Percentiles rank a stretch among this genome's conserved stretches.
These are phyloP conservation scores for Mastacembelus armatus DNA, from an alignment of 2,797 vertebrate genomes.

Conservation along the genomic window DNA sequence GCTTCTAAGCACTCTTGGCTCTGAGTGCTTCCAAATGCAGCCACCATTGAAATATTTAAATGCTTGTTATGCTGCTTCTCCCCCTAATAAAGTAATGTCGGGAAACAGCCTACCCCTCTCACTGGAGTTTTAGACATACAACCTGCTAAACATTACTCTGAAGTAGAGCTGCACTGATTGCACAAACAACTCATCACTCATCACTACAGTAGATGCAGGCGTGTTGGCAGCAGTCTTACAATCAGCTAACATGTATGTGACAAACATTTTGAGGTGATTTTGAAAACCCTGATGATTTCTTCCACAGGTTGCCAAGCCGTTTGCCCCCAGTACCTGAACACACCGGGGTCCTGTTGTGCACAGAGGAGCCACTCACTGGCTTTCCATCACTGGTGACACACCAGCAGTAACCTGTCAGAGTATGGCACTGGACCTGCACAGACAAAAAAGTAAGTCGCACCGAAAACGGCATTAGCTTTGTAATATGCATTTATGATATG, in stretches of 20 bases:
- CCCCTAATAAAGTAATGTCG: not conserved
- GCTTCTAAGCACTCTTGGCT: not conserved
- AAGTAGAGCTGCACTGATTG: constrained; percentile 5
- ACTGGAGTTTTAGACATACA: constrained; percentile 7
- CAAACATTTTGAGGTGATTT: not conserved
- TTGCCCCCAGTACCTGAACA: constrained; percentile 94
- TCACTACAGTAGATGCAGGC: not conserved
- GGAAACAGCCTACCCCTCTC: constrained; percentile 5
- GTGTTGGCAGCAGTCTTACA: not conserved
- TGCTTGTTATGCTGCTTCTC: constrained; percentile 14
- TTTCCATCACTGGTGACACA: constrained; percentile 97
- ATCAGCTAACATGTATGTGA: not conserved
- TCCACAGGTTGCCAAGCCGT: constrained; percentile 25
- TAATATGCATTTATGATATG: not conserved
- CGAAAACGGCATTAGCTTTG: not conserved
- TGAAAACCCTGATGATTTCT: constrained; percentile 7
- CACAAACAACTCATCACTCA: constrained; percentile 10
- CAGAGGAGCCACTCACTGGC: constrained; percentile 97
- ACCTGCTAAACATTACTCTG: constrained; percentile 11
- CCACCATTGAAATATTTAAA: not conserved
- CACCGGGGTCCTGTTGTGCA: constrained; percentile 98
- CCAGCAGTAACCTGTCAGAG: constrained; percentile 99
- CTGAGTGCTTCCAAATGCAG: constrained; percentile 9
- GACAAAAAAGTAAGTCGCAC: constrained; percentile 11
- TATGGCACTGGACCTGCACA: constrained; percentile 97